Evolutionary conservation across 1,140 invertebrate genomes (phyloP).

Genomic region (Scylla paramamosain): DNA sequence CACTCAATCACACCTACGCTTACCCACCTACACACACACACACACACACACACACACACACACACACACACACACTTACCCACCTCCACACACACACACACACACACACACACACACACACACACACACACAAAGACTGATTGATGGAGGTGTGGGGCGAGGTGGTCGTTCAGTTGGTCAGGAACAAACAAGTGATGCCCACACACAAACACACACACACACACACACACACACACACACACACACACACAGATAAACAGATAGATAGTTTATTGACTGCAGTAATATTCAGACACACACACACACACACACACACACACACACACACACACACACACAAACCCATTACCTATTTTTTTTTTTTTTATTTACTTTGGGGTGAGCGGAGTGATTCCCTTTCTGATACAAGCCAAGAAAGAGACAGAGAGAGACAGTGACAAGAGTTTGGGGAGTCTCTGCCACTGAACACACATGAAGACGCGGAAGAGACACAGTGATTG

Average conservation of each 20-base stretch:
- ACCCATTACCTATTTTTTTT: background rate
- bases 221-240: constrained; percentile 20
- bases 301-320: constrained; percentile 6
- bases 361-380: no score
- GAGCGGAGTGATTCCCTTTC: no score
- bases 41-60: constrained; percentile 38
- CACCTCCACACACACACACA: constrained; percentile 19
- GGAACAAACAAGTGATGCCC: background rate
- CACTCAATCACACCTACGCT: no score
- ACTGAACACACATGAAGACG: background rate
- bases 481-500: background rate
- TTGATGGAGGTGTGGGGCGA: background rate
- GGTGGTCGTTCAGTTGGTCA: background rate
- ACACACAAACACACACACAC: background rate
- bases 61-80: constrained; percentile 36
- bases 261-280: no score
- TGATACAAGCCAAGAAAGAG: no score
- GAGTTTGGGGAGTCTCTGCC: no score
- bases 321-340: constrained; percentile 7
- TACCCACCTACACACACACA: constrained; percentile 8
- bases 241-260: background rate
- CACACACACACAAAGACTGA: background rate
- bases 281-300: background rate
- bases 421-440: no score
- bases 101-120: constrained; percentile 40